These are phyloP conservation scores for Patella caerulea DNA, from an alignment of 2,888 invertebrate species.

Conservation along the genomic window DNA sequence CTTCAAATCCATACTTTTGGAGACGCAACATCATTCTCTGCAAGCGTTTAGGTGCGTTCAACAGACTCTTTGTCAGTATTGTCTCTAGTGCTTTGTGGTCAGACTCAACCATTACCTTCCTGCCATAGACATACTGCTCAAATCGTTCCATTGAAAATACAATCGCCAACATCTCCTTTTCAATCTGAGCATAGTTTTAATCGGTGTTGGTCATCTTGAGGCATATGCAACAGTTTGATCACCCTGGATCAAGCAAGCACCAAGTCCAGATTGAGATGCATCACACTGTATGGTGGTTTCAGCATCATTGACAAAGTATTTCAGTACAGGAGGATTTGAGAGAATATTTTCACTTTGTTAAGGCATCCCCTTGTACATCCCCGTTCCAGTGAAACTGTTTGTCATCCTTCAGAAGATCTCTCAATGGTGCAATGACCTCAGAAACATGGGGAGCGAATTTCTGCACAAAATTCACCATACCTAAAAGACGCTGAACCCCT, in stretches of 20 bases:
- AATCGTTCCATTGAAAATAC: constrained; percentile 26
- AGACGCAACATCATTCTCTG: constrained; percentile 29
- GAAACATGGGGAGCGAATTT: constrained; percentile 34
- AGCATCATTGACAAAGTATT: constrained; percentile 29
- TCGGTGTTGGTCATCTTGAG: constrained; percentile 26
- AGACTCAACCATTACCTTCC: constrained; percentile 25
- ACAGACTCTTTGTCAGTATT: constrained; percentile 24
- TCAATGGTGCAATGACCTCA: constrained; percentile 28
- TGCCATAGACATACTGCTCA: constrained; percentile 26
- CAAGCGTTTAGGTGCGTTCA: constrained; percentile 20
- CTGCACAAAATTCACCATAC: constrained; percentile 35
- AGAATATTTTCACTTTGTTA: constrained; percentile 24
- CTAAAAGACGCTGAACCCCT: constrained; percentile 30
- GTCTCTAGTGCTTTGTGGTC: constrained; percentile 35
- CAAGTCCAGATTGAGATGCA: constrained; percentile 31
- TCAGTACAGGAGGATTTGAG: constrained; percentile 28
- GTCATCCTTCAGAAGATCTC: constrained; percentile 27
- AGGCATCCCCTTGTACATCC: constrained; percentile 27
- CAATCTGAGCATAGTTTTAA: constrained; percentile 30
- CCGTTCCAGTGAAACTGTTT: constrained; percentile 27
- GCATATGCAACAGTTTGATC: constrained; percentile 23
- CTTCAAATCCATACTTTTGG: constrained; percentile 28
- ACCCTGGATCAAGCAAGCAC: constrained; percentile 30
- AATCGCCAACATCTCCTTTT: constrained; percentile 25
- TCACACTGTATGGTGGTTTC: constrained; percentile 30